Evolutionary conservation across 1,140 invertebrate species (phyloP).

Genomic region (Myzus persicae): DNA sequence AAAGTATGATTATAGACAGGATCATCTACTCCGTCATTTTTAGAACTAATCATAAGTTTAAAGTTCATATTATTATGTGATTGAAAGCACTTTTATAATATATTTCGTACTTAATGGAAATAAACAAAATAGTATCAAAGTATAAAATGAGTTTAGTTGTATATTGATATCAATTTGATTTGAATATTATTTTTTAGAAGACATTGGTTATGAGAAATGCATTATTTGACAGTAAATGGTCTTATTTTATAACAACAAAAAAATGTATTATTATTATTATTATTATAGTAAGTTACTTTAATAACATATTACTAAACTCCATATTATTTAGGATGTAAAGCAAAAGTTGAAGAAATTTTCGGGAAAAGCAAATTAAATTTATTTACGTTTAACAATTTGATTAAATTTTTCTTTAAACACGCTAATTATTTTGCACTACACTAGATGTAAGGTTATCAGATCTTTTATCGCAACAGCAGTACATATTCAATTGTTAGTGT

Average conservation of each 20-base stretch:
- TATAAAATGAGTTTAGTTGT: conserved; percentile 51
- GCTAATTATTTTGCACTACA: conserved; percentile 39
- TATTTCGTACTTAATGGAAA: neutral
- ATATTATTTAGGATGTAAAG: conserved; percentile 30
- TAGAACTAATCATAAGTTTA: neutral
- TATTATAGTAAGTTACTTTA: neutral
- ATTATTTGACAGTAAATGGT: conserved; percentile 34
- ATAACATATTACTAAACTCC: conserved; percentile 34
- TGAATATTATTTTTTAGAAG: conserved; percentile 43
- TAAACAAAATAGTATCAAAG: conserved; percentile 49
- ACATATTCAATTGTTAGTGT: conserved; percentile 46
- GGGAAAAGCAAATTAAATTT: conserved; percentile 39
- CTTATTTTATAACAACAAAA: conserved; percentile 22
- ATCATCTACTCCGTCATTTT: neutral
- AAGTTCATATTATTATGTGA: conserved; percentile 31
- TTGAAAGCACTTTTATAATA: conserved; percentile 36
- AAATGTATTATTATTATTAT: neutral
- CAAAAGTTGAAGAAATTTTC: conserved; percentile 14
- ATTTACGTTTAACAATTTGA: conserved; percentile 26
- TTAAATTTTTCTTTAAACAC: conserved; percentile 48
- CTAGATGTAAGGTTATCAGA: conserved; percentile 47
- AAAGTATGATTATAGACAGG: neutral
- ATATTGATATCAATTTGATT: conserved; percentile 25
- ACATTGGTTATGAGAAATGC: conserved; percentile 48
- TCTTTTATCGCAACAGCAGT: conserved; percentile 41